Conservation (phyloP, 1,140 invertebrate genomes). For the Scylla paramamosain region DNA sequence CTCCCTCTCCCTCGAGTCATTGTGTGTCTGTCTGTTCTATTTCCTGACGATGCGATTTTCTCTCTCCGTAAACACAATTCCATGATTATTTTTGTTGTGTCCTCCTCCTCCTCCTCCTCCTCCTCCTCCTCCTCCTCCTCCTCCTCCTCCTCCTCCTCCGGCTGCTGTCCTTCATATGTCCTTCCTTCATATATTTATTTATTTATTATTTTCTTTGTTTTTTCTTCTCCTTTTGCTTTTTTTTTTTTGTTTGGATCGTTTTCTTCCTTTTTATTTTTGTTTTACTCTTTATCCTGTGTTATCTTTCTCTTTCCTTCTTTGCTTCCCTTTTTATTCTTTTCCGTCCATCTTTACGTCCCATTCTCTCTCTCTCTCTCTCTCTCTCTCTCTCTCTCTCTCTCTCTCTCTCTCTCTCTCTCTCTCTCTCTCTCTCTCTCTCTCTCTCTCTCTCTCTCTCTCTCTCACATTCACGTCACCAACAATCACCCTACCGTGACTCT, state of each 20-base stretch:
- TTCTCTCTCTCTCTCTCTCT: not conserved
- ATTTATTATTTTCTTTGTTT: not conserved
- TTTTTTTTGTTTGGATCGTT: not conserved
- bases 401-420: slow-evolving; percentile 38
- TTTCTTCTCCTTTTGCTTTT: not conserved
- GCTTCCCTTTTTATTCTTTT: slow-evolving; percentile 10
- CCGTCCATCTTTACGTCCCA: not conserved
- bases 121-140: not conserved
- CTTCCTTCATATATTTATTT: no score
- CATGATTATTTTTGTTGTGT: slow-evolving; percentile 9
- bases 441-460: not conserved
- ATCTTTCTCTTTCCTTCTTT: slow-evolving; percentile 26
- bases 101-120: not conserved
- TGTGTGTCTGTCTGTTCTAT: not conserved
- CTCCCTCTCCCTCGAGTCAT: not conserved
- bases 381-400: not conserved
- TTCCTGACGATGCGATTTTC: slow-evolving; percentile 1
- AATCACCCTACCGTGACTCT: not conserved
- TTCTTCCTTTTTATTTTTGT: not conserved
- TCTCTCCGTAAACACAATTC: slow-evolving; percentile 28
- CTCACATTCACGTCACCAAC: slow-evolving; percentile 13
- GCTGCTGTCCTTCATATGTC: no score
- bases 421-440: slow-evolving; percentile 29
- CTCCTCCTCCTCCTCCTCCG: not conserved
- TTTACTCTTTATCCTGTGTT: not conserved